Percentiles rank a stretch among this genome's conserved stretches.
Conservation (phyloP, 2,888 invertebrate genomes). For the Papilio gigon region DNA sequence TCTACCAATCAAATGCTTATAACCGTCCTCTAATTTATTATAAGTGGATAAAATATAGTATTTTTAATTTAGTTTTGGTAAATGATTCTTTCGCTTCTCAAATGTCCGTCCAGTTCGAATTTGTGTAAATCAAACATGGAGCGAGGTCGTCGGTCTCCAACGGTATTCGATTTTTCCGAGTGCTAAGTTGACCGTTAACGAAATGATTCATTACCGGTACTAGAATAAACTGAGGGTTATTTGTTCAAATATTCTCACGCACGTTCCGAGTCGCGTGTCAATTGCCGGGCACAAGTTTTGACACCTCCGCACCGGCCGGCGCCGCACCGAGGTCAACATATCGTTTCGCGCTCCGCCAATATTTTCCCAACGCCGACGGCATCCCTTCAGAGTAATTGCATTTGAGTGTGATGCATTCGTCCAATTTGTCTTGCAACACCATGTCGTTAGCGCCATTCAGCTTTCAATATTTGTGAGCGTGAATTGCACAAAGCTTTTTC, state of each 20-base stretch:
- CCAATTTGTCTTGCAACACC: conserved; percentile 41
- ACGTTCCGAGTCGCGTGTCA: conserved; percentile 69
- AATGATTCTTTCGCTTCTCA: conserved; percentile 43
- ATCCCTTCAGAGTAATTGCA: conserved; percentile 57
- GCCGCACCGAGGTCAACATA: conserved; percentile 66
- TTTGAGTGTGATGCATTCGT: conserved; percentile 55
- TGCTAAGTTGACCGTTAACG: conserved; percentile 74
- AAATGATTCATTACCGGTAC: conserved; percentile 79
- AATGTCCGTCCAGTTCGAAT: conserved; percentile 58
- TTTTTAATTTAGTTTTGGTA: conserved; percentile 44
- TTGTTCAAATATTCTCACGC: conserved; percentile 81
- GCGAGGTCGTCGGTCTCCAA: conserved; percentile 65
- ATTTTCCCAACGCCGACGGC: conserved; percentile 67
- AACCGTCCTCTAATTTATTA: conserved; percentile 43
- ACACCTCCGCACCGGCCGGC: conserved; percentile 60
- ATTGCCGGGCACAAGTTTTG: conserved; percentile 72
- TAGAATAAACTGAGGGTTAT: conserved; percentile 76
- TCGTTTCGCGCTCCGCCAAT: conserved; percentile 68
- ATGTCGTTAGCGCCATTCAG: conserved; percentile 35
- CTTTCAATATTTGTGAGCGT: conserved; percentile 31
- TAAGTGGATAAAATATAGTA: conserved; percentile 50
- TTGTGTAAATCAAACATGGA: conserved; percentile 65
- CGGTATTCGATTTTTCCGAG: conserved; percentile 68
- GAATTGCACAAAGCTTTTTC: conserved; percentile 17
- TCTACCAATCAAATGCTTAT: conserved; percentile 41